Evolutionary conservation across 2,888 invertebrate species (phyloP), one percentile per base, ranked within the genome.

Genomic region (Megalurothrips usitatus): DNA sequence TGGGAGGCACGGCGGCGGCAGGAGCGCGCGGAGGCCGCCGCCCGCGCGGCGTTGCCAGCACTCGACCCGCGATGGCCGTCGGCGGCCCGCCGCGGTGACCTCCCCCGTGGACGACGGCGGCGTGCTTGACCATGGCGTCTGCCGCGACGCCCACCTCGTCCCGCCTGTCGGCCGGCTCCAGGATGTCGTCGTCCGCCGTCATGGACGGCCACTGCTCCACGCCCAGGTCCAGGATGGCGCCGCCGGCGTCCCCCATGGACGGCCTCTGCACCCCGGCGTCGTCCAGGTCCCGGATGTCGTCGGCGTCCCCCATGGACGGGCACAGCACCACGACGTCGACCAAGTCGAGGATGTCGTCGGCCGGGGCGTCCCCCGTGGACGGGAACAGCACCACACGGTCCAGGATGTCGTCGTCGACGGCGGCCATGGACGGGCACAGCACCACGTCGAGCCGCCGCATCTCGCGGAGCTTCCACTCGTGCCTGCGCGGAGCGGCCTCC

Each of bases 401-500:
- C 58, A 58, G 58, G 58, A 58, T 58, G 58, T 58, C 58, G 17
- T 17, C 58, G 14, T 19, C 58, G 58, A 58, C 58, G 14, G 19
- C 68, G 68, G 23, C 68, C 68, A 75, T 75, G 68, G 68, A 75
- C 68, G 68, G 68, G 23, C 68, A 68, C 68, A 68, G 82, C 28
- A 81, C 84, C 52, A 84, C 85, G 84, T 86, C 85, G 84, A 85
- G 85, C 84, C 83, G 84, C 83, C 89, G 92, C 82, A 89, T 91
- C 83, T 92, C 91, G 80, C 89, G 92, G 86, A 92, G 92, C 86
- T 92, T 92, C 86, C 92, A 92, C 88, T 92, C 92, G 82, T 92
- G 92, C 85, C 88, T 92, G 84, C 91, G 92, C 84, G 92, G 92
- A 63, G 89, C 90, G 82, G 89, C 89, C 82, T 89, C 89, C 83